Evolutionary conservation across 2,888 invertebrate species (phyloP).

Genomic region (Nephrotoma flavescens): DNA sequence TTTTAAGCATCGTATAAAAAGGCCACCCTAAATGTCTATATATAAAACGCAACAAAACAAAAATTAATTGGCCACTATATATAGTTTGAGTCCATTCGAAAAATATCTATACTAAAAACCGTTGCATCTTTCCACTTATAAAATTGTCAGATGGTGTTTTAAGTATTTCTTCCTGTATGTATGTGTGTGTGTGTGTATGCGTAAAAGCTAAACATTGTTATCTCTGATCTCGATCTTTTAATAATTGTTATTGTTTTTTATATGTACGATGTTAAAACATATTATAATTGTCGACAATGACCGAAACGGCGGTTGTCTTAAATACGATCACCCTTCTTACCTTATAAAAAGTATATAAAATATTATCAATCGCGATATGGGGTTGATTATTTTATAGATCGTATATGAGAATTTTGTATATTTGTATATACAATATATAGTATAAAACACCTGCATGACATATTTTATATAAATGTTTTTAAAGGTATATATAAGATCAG

Average conservation of each 20-base stretch:
- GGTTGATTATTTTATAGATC: background rate
- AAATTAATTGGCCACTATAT: background rate
- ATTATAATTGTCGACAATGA: background rate
- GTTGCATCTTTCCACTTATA: conserved; percentile 5
- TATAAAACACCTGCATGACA: background rate
- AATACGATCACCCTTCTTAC: background rate
- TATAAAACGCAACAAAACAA: background rate
- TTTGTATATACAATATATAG: background rate
- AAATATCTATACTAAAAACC: conserved; percentile 1
- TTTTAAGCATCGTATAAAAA: background rate
- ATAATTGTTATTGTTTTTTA: background rate
- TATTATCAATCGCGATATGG: background rate
- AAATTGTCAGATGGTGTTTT: conserved; percentile 1
- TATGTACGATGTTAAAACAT: background rate
- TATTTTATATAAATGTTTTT: background rate
- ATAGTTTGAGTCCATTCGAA: background rate
- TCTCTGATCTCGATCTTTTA: background rate
- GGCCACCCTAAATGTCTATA: background rate
- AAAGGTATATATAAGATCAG: background rate
- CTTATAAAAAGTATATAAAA: background rate
- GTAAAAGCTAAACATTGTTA: background rate
- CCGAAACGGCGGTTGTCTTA: background rate
- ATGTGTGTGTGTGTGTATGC: background rate
- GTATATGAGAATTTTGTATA: background rate
- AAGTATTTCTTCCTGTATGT: background rate